Evolutionary conservation across 2,888 invertebrate genomes (phyloP), one percentile per base, ranked within the genome.

Genomic region (Epistrophe grossulariae): DNA sequence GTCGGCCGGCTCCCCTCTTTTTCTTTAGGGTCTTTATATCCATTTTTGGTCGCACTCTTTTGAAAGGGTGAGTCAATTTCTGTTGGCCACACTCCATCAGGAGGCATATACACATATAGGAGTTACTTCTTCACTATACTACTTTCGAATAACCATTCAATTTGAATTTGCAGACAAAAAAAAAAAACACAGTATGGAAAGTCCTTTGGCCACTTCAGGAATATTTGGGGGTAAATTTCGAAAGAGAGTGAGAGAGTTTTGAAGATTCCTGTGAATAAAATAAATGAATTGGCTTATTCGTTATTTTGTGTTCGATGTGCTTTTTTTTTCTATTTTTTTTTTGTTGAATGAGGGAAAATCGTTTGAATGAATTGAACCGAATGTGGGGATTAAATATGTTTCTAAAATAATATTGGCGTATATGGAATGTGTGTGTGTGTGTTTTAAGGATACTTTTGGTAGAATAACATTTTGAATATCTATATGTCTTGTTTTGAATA

Each of bases 101-200:
- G n/a, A 85, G 60, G 78, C 85, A 24, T 3, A 24, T 24, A 3
- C 3, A 24, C 3, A 24, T 24, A 24, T 24, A 74, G 78, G 50
- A 85, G 72, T 78, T 72, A 68, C 71, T 68, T 68, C 68, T 72
- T 48, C 45, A 57, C 55, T 60, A n/a, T n/a, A 55, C 24, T 35
- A 9, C 72, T 77, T 77, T 81, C 78, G 68, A 79, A 78, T 73
- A 70, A 70, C 78, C 83, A 83, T 87, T 87, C 87, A 87, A 87
- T 87, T 87, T 79, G 79, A 87, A 87, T 87, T 87, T 79, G 66
- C 78, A 24, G 24, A 24, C n/a, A 35, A 17, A n/a, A 57, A n/a
- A 57, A n/a, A 35, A 17, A 59, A 17, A 59, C 38, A 13, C 4
- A 15, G 0, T 5, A 15, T 24, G 7, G 24, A 74, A 78, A 83